phyloP scores from a whole-genome alignment of 2,113 vertebrate species.

The Tragelaphus strepsiceros region DNA sequence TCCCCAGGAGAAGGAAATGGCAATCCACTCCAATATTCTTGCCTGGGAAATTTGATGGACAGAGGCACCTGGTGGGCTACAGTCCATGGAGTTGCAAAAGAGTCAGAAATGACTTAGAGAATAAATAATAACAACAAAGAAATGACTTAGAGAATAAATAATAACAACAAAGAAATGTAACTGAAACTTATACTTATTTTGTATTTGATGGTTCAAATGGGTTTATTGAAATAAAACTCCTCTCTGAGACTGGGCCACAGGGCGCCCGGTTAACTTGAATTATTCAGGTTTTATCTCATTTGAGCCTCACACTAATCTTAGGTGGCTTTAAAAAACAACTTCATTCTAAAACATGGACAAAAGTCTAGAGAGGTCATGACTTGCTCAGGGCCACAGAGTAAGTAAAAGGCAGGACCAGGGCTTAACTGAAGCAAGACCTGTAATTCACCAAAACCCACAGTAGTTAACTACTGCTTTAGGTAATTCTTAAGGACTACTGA shows the following conservation, averaged over 20 bases:
- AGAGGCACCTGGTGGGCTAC: neutral
- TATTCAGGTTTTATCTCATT: neutral
- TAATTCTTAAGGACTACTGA: neutral
- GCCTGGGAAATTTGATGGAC: neutral
- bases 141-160: neutral
- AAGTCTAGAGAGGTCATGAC: neutral
- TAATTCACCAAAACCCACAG: neutral
- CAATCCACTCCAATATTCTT: neutral
- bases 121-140: neutral
- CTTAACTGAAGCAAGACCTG: neutral
- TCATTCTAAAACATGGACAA: neutral
- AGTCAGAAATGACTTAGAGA: neutral
- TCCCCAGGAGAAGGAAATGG: neutral
- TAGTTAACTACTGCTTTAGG: neutral
- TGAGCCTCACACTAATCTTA: neutral
- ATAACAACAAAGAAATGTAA: neutral
- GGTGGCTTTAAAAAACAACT: neutral
- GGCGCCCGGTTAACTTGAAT: neutral
- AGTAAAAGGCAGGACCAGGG: neutral
- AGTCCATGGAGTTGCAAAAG: neutral
- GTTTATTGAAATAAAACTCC: neutral
- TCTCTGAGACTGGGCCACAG: neutral
- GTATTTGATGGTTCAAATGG: neutral
- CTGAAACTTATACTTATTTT: neutral
- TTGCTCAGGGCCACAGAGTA: neutral